Evolutionary conservation across 2,888 invertebrate genomes (phyloP).

Genomic region (Tachina lurida): DNA sequence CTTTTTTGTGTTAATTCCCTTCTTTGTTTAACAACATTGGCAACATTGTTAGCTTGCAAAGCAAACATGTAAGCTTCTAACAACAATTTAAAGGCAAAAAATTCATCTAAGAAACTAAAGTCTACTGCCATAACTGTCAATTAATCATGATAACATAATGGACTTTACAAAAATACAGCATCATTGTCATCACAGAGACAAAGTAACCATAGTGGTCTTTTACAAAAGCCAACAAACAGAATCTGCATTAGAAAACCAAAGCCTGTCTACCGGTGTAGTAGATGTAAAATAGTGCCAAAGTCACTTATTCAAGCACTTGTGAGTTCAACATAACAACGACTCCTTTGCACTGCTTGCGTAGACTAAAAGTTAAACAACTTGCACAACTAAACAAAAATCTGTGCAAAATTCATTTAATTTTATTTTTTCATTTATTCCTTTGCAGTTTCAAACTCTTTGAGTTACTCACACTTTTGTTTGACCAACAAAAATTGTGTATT

Average conservation of each 20-base stretch:
- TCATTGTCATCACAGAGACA: slow-evolving; percentile 19
- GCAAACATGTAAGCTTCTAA: not conserved
- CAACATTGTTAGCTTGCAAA: not conserved
- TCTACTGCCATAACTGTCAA: slow-evolving; percentile 57
- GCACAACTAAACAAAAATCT: slow-evolving; percentile 19
- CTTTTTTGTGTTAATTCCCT: not conserved
- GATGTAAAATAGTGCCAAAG: slow-evolving; percentile 15
- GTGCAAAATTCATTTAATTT: slow-evolving; percentile 12
- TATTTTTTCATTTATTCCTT: not conserved
- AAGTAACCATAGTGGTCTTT: slow-evolving; percentile 26
- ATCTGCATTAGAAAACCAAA: slow-evolving; percentile 14
- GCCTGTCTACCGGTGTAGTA: not conserved
- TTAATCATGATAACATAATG: slow-evolving; percentile 61
- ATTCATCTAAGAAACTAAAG: slow-evolving; percentile 18
- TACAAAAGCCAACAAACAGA: slow-evolving; percentile 29
- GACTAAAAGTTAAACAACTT: slow-evolving; percentile 24
- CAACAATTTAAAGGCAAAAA: not conserved
- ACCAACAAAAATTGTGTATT: slow-evolving; percentile 42
- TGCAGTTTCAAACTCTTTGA: slow-evolving; percentile 12
- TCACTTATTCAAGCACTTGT: slow-evolving; percentile 8
- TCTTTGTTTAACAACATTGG: not conserved
- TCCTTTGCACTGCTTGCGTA: not conserved
- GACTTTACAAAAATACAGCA: slow-evolving; percentile 15
- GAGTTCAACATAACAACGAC: not conserved
- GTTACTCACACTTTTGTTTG: slow-evolving; percentile 51